Percentiles rank a stretch among this genome's conserved stretches.
Evolutionary conservation across 2,888 invertebrate genomes (phyloP).

Genomic region (Metacarcinus magister): DNA sequence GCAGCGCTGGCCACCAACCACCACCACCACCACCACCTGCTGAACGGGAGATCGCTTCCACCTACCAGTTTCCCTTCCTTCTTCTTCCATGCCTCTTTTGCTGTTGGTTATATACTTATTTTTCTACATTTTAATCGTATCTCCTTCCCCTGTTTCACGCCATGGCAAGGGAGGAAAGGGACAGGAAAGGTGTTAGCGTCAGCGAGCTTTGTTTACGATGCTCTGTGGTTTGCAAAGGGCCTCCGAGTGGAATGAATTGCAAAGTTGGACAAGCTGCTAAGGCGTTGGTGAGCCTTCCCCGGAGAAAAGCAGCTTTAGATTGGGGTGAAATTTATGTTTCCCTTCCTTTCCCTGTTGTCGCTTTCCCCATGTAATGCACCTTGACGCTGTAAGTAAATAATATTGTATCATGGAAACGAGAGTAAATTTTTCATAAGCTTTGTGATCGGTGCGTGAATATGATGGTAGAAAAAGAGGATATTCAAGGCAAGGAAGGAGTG

Average conservation of each 20-base stretch:
- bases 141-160: background rate
- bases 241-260: slow-evolving; percentile 35
- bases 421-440: background rate
- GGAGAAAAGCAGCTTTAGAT: background rate
- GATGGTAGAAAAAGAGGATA: background rate
- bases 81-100: background rate
- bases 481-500: background rate
- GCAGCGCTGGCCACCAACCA: background rate
- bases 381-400: background rate
- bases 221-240: background rate
- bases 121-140: background rate
- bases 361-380: background rate
- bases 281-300: slow-evolving; percentile 6
- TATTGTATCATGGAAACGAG: background rate
- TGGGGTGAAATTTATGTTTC: background rate
- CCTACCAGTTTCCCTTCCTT: background rate
- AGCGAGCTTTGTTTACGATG: background rate
- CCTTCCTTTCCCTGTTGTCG: background rate
- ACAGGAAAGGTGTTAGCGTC: background rate
- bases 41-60: background rate
- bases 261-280: slow-evolving; percentile 35
- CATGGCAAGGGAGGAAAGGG: background rate
- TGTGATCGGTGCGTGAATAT: background rate
- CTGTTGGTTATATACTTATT: background rate
- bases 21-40: background rate